phyloP scores from a whole-genome alignment of 2,797 vertebrate species.

The Cuniculus paca region DNA sequence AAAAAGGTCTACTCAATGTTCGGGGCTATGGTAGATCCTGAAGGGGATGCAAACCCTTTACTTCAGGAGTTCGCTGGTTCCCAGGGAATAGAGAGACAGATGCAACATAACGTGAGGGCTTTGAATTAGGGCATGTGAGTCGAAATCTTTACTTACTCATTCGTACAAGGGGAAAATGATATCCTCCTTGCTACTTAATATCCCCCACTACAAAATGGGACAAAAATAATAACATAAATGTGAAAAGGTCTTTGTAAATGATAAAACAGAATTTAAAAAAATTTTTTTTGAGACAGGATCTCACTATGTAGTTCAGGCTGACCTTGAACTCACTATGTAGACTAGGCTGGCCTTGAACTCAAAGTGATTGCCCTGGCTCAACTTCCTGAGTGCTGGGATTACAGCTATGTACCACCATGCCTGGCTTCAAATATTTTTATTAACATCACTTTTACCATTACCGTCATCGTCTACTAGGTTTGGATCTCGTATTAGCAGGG shows the following conservation, averaged over 20 bases:
- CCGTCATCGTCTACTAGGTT: neutral
- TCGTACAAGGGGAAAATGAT: neutral
- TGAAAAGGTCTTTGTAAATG: neutral
- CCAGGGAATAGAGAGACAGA: neutral
- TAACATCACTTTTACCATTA: neutral
- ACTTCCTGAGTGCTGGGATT: neutral
- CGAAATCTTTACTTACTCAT: neutral
- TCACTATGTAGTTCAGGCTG: neutral
- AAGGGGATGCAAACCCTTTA: neutral
- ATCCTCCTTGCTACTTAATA: neutral
- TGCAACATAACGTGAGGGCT: neutral
- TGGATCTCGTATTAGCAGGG: neutral
- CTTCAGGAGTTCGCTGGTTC: neutral
- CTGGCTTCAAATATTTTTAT: constrained; percentile 1
- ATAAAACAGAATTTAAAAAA: neutral
- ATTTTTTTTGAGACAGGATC: neutral
- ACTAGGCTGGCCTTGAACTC: neutral
- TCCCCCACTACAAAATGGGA: neutral
- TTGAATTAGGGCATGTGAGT: neutral
- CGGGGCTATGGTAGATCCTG: neutral
- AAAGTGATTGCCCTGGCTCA: neutral
- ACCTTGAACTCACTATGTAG: neutral
- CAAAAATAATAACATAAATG: neutral
- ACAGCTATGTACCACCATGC: neutral
- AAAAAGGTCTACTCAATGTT: neutral